Evolutionary conservation across 1,140 invertebrate species (phyloP).

Genomic region (Caenorhabditis briggsae): DNA sequence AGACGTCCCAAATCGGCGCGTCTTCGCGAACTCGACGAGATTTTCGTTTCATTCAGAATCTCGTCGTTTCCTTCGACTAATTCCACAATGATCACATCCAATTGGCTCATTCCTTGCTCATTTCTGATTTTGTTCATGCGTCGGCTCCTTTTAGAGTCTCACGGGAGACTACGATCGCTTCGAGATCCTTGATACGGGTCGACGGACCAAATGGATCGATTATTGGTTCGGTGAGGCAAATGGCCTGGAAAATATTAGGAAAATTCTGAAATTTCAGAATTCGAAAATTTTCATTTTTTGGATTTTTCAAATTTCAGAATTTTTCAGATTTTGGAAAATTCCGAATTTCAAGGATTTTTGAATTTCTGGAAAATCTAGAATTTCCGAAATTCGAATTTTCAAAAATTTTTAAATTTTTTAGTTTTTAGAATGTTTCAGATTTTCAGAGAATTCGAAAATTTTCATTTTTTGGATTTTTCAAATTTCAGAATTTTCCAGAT

Average conservation of each 20-base stretch:
- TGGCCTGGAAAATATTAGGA: conserved; percentile 10
- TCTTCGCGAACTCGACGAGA: conserved; percentile 91
- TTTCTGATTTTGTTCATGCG: conserved; percentile 88
- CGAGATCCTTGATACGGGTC: conserved; percentile 85
- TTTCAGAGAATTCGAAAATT: too few species aligned
- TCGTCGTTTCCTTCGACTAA: conserved; percentile 83
- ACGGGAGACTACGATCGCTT: conserved; percentile 90
- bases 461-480: too few species aligned
- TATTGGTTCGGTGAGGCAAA: conserved; percentile 84
- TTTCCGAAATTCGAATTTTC: too few species aligned
- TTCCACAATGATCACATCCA: conserved; percentile 85
- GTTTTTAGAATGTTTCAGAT: too few species aligned
- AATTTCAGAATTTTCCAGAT: too few species aligned
- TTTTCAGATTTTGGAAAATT: too few species aligned
- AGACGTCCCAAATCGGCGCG: conserved; percentile 74
- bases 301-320: too few species aligned
- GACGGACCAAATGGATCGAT: conserved; percentile 95
- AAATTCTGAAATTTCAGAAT: too few species aligned
- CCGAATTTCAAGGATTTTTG: too few species aligned
- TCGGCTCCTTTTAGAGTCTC: conserved; percentile 89
- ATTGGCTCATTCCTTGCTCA: conserved; percentile 81
- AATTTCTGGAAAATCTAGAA: too few species aligned
- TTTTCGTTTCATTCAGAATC: conserved; percentile 86
- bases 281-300: too few species aligned
- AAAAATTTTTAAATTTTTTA: too few species aligned